Percentiles rank a stretch among this genome's conserved stretches.
phyloP scores from a whole-genome alignment of 1,140 invertebrate species.

The Tyrophagus putrescentiae region DNA sequence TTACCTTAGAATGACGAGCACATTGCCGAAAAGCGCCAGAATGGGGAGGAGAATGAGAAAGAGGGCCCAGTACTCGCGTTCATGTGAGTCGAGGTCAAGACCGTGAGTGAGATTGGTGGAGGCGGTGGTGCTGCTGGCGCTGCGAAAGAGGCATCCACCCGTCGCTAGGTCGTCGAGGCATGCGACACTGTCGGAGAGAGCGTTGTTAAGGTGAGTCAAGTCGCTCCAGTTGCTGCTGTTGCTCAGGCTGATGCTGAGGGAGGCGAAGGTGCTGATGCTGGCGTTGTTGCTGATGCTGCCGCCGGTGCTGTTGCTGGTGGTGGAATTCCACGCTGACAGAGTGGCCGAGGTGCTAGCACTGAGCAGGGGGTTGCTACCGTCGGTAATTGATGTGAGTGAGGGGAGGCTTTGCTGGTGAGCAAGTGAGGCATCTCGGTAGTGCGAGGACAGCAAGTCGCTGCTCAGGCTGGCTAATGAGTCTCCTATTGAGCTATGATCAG shows the following conservation, averaged over 20 bases:
- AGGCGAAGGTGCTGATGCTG: not conserved
- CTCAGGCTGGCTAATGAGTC: not conserved
- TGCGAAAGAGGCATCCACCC: not conserved
- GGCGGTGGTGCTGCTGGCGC: not conserved
- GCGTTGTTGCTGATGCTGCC: not conserved
- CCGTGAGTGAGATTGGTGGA: not conserved
- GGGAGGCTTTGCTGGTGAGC: not conserved
- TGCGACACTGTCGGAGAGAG: not conserved
- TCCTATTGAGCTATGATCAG: slow-evolving; percentile 7
- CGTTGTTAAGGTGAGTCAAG: not conserved
- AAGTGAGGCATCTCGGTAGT: not conserved
- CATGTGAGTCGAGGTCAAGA: not conserved
- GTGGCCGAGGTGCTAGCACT: not conserved
- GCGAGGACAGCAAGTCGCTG: not conserved
- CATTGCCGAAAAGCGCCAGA: slow-evolving; percentile 87
- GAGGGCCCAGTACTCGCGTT: slow-evolving; percentile 56
- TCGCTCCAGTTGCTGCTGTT: slow-evolving; percentile 9
- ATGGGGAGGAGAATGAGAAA: slow-evolving; percentile 75
- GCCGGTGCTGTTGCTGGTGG: not conserved
- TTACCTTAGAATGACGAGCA: slow-evolving; percentile 58
- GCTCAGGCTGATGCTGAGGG: not conserved
- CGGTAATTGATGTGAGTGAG: not conserved
- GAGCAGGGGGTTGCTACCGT: not conserved
- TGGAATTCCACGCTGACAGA: not conserved
- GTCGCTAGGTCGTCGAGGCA: not conserved